A percentile compares a stretch with the other conserved stretches of the same genome.
Conservation (phyloP, 2,797 vertebrate genomes). For the Oceanodroma leucorhoa region DNA sequence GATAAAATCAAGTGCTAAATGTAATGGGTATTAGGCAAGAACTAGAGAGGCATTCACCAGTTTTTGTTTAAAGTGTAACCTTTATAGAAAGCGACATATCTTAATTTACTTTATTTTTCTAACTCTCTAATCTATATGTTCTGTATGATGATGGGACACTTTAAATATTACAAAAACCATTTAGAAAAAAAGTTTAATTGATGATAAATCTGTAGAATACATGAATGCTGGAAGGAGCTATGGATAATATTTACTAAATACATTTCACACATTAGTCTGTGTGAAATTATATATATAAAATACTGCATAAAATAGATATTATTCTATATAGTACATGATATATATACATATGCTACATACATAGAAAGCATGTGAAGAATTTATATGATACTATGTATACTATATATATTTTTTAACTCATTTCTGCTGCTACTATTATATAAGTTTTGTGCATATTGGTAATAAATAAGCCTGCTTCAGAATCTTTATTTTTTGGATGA, state of each 20-base stretch:
- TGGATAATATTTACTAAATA: not conserved
- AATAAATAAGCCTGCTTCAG: slow-evolving; percentile 34
- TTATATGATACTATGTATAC: not conserved
- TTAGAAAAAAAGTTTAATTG: not conserved
- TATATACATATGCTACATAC: not conserved
- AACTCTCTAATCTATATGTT: not conserved
- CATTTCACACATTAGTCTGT: not conserved
- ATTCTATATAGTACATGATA: not conserved
- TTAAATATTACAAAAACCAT: not conserved
- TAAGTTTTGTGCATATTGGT: not conserved
- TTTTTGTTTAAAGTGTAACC: not conserved
- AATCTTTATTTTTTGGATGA: slow-evolving; percentile 8
- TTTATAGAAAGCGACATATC: not conserved
- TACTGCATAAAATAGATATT: not conserved
- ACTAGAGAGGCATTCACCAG: not conserved
- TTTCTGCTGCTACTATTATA: not conserved
- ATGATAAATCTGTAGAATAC: not conserved
- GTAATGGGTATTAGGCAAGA: not conserved
- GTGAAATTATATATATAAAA: not conserved
- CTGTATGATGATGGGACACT: not conserved
- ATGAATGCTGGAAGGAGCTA: not conserved
- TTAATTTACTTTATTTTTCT: not conserved
- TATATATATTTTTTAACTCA: not conserved
- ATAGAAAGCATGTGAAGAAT: not conserved
- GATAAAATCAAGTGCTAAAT: not conserved